phyloP scores from a whole-genome alignment of 2,113 vertebrate species.

The Lagopus muta region DNA sequence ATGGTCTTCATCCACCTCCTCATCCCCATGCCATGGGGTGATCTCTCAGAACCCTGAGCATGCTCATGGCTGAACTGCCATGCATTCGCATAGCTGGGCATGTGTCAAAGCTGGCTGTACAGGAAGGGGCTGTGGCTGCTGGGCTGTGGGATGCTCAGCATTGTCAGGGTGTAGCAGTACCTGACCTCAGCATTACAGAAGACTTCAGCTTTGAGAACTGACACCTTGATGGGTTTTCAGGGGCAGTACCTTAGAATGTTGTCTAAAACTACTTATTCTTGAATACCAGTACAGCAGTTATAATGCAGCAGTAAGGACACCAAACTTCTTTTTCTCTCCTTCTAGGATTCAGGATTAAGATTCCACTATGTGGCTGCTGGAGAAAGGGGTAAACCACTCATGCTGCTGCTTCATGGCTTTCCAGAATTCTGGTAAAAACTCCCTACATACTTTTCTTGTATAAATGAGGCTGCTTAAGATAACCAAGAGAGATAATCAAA shows the following conservation, averaged over 20 bases:
- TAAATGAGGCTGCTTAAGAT: not conserved
- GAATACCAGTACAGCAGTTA: not conserved
- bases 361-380: constrained; percentile 98
- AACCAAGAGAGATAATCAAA: not conserved
- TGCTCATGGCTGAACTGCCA: not conserved
- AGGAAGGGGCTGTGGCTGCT: not conserved
- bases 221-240: not conserved
- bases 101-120: not conserved
- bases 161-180: not conserved
- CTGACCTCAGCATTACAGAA: not conserved
- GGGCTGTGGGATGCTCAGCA: not conserved
- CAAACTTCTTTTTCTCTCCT: constrained; percentile 12
- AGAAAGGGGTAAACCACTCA: constrained; percentile 95
- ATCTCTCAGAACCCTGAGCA: not conserved
- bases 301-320: not conserved
- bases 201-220: not conserved
- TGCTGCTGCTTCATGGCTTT: constrained; percentile 96
- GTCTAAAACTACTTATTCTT: not conserved
- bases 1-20: not conserved
- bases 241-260: not conserved
- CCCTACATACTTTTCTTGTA: not conserved
- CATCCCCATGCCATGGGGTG: not conserved
- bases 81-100: rapidly evolving
- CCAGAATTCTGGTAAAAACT: constrained; percentile 96
- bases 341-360: constrained; percentile 94